Evolutionary conservation across 1,140 invertebrate genomes (phyloP), one percentile per base, ranked within the genome.

Genomic region (Homalodisca vitripennis): DNA sequence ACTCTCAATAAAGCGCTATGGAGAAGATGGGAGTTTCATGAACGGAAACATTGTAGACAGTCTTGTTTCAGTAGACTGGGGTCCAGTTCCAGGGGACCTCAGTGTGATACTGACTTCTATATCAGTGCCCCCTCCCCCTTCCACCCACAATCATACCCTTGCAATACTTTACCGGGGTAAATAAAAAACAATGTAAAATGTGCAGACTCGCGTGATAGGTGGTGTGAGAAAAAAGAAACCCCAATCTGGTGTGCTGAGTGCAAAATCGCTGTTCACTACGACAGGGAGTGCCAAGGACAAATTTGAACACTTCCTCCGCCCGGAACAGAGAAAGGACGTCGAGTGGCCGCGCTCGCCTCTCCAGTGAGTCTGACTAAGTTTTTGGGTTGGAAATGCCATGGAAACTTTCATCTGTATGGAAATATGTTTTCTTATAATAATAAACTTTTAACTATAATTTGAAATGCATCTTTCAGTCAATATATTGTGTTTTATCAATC

Each of bases 21-120:
- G 30, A 47, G 53, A 73, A 71, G 73, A 62, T 69, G 46, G 32
- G 17, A 32, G 20, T 47, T 30, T 31, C n/a, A 64, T 64, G 29
- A 20, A n/a, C 12, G 34, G n/a, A n/a, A n/a, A 46, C 29, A 64
- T 64, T 34, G 27, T 64, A 6, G 17, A 17, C 34, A 41, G 34
- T 41, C 34, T 41, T 41, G 6, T 41, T 6, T 10, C 34, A 41
- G 34, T 6, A 41, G 6, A 6, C 6, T n/a, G n/a, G n/a, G 55
- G 13, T 6, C 22, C 55, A 6, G 14, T 27, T 6, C 24, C 55
- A 26, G 55, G 14, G 12, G 22, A 2, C 6, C 22, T 2, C 14
- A 13, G 6, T 2, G 2, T n/a, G n/a, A n/a, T n/a, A 2, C 6
- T 2, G 2, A n/a, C n/a, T n/a, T n/a, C n/a, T n/a, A n/a, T n/a